Percentiles rank a stretch among this genome's conserved stretches.
These are phyloP conservation scores for Florisuga fusca DNA, from an alignment of 2,797 vertebrate species.

Conservation along the genomic window DNA sequence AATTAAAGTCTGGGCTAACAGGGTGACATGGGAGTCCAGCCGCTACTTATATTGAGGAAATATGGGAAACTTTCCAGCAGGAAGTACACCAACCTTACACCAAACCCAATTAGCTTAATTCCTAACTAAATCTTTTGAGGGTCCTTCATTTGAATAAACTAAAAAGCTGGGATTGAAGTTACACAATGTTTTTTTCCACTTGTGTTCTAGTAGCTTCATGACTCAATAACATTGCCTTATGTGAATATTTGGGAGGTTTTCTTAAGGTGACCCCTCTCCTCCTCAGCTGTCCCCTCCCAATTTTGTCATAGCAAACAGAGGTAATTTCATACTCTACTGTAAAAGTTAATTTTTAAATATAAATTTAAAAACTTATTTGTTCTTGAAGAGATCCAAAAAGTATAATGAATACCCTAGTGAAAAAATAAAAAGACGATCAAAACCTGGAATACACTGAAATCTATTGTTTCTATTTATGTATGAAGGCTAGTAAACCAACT, in stretches of 20 bases:
- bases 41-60: conserved; percentile 78
- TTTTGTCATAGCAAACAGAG: background rate
- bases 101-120: conserved; percentile 94
- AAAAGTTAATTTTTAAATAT: background rate
- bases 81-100: conserved; percentile 88
- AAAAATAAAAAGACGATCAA: background rate
- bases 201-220: background rate
- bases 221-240: background rate
- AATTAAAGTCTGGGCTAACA: conserved; percentile 96
- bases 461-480: background rate
- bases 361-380: background rate
- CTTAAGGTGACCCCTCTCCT: background rate
- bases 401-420: background rate
- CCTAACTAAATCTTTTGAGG: conserved; percentile 88
- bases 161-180: conserved; percentile 51
- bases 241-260: background rate
- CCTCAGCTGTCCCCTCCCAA: background rate
- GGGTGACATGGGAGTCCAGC: conserved; percentile 85
- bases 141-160: conserved; percentile 87
- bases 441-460: background rate
- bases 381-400: background rate
- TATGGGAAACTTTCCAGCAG: conserved; percentile 86
- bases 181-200: background rate
- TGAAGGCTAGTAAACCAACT: background rate
- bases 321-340: background rate